Conservation (phyloP, 2,797 vertebrate genomes). For the Morus bassanus region DNA sequence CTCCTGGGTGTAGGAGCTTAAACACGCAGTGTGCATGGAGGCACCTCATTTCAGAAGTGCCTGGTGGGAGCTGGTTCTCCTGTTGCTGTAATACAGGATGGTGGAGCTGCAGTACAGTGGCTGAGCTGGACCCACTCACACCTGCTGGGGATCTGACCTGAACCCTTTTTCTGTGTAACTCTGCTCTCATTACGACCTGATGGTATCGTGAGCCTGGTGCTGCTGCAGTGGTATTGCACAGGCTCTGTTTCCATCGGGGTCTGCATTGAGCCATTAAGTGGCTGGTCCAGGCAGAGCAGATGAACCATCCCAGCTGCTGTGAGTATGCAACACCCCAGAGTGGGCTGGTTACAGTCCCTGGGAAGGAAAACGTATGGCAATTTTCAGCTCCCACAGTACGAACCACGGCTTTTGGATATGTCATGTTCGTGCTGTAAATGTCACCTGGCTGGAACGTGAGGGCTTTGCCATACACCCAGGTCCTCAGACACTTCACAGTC, state of each 20-base stretch:
- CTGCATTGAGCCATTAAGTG: neutral
- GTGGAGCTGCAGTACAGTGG: neutral
- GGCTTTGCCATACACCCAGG: neutral
- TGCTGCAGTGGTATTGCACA: neutral
- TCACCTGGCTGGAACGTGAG: neutral
- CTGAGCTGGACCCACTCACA: neutral
- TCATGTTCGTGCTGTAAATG: neutral
- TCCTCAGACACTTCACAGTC: too few species aligned
- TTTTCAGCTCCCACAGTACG: neutral
- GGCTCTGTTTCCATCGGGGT: neutral
- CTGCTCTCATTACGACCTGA: neutral
- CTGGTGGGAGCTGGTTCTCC: neutral
- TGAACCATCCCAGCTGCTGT: neutral
- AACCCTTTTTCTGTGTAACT: neutral
- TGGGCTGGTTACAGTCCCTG: neutral
- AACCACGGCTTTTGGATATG: neutral
- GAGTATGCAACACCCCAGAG: neutral
- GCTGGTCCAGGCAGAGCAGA: neutral
- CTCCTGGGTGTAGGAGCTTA: neutral
- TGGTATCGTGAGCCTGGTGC: neutral
- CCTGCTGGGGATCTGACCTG: neutral
- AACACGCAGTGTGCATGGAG: neutral
- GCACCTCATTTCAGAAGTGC: neutral
- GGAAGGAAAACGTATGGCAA: neutral
- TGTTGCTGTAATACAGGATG: neutral